Percentiles rank a stretch among this genome's conserved stretches.
These are phyloP conservation scores for Ivindomyrus marchei DNA, from an alignment of 2,113 vertebrate species.

Conservation along the genomic window DNA sequence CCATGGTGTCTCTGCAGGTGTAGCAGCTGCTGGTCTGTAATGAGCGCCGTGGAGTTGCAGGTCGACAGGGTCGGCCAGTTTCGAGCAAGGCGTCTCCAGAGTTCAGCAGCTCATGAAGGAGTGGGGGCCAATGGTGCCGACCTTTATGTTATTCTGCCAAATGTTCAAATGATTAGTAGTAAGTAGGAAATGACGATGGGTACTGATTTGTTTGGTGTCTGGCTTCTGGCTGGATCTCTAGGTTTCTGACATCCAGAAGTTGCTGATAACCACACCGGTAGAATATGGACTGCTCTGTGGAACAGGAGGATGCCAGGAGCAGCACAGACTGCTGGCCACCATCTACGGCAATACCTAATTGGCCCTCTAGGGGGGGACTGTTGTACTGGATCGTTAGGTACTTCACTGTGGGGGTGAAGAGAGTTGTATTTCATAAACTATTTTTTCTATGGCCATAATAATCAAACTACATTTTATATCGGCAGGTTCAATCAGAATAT, in stretches of 20 bases:
- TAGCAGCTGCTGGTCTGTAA: constrained; percentile 66
- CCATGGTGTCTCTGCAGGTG: constrained; percentile 55
- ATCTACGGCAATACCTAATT: background rate
- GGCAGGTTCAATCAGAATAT: background rate
- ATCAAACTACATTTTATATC: background rate
- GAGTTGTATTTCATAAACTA: background rate
- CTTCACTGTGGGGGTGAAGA: background rate
- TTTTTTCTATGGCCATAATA: background rate
- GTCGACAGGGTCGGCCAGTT: constrained; percentile 69
- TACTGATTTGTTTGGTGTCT: constrained; percentile 8
- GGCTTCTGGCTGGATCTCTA: constrained; percentile 26
- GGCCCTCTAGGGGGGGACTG: background rate
- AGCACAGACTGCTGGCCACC: constrained; percentile 4
- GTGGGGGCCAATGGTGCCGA: background rate
- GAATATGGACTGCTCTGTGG: constrained; percentile 66
- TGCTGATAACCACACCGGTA: constrained; percentile 56
- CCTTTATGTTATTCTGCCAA: background rate
- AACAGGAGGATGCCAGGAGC: constrained; percentile 62
- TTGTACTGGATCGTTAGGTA: background rate
- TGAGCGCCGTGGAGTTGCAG: constrained; percentile 71
- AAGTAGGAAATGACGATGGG: background rate
- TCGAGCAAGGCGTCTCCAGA: constrained; percentile 65
- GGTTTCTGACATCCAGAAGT: constrained; percentile 73
- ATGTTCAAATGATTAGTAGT: background rate
- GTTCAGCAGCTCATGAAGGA: constrained; percentile 68